These are phyloP conservation scores for Phocoena sinus DNA, from an alignment of 2,113 vertebrate species.

Conservation along the genomic window DNA sequence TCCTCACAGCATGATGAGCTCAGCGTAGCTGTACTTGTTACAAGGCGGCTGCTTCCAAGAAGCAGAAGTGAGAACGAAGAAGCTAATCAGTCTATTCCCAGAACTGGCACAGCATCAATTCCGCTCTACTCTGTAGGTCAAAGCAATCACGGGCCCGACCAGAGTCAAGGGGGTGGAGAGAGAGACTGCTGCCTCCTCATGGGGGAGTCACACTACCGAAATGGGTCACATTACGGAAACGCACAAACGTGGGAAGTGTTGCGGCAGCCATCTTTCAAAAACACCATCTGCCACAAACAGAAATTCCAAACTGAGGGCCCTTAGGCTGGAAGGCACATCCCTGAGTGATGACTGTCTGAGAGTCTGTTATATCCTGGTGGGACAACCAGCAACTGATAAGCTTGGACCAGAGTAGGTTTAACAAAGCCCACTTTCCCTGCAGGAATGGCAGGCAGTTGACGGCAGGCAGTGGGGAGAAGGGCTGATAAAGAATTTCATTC, in stretches of 20 bases:
- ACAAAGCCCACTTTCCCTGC: neutral
- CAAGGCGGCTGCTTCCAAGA: neutral
- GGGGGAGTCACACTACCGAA: neutral
- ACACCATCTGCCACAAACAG: neutral
- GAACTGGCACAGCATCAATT: neutral
- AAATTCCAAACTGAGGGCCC: neutral
- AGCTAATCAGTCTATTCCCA: neutral
- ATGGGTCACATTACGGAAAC: neutral
- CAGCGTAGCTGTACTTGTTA: neutral
- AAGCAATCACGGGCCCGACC: neutral
- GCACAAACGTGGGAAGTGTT: rapidly evolving
- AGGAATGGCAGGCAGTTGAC: neutral
- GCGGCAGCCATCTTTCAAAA: neutral
- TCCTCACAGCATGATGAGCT: neutral
- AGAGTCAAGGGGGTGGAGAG: neutral
- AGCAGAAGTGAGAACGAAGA: neutral
- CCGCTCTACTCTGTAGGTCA: neutral
- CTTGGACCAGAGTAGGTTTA: neutral
- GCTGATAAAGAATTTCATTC: neutral
- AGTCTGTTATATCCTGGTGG: neutral
- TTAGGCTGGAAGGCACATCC: neutral
- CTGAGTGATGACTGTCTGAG: neutral
- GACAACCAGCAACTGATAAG: neutral
- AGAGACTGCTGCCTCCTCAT: neutral
- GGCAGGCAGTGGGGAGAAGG: neutral